These are phyloP conservation scores for Sisor rabdophorus DNA, from an alignment of 2,113 vertebrate species.

Conservation along the genomic window DNA sequence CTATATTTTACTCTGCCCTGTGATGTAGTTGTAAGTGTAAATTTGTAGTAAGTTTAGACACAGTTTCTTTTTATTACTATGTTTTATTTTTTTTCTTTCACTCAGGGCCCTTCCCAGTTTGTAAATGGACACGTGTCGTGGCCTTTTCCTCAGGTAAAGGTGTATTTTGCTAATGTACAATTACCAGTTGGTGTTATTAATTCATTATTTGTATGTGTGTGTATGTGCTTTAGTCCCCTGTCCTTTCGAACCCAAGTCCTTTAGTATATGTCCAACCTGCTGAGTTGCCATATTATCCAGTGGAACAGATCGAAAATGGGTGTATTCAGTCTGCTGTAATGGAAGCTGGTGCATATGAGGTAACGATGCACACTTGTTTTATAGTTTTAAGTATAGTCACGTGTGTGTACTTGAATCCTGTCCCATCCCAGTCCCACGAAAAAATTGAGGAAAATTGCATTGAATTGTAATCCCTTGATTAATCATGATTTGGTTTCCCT, in stretches of 20 bases:
- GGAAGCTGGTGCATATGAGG: constrained; percentile 55
- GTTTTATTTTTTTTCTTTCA: background rate
- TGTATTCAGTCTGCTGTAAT: constrained; percentile 39
- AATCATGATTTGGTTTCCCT: too few species aligned
- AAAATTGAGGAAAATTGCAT: too few species aligned
- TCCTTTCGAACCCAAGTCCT: constrained; percentile 45
- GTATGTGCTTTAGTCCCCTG: constrained; percentile 44
- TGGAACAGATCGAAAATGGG: constrained; percentile 45
- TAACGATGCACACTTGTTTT: constrained; percentile 31
- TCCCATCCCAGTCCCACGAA: too few species aligned
- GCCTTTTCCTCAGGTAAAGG: constrained; percentile 45
- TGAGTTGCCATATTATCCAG: constrained; percentile 52
- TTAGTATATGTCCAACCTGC: constrained; percentile 54
- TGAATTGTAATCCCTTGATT: too few species aligned
- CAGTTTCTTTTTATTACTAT: background rate
- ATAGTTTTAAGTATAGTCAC: background rate
- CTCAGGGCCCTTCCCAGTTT: constrained; percentile 45
- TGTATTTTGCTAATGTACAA: background rate
- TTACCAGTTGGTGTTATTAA: background rate
- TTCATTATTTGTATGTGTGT: constrained; percentile 6
- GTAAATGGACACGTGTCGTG: constrained; percentile 42
- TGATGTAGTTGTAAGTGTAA: background rate
- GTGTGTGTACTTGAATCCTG: background rate
- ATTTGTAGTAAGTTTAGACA: background rate
- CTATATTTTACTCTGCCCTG: too few species aligned